phyloP scores from a whole-genome alignment of 2,797 vertebrate genomes.

The Leontopithecus rosalia region DNA sequence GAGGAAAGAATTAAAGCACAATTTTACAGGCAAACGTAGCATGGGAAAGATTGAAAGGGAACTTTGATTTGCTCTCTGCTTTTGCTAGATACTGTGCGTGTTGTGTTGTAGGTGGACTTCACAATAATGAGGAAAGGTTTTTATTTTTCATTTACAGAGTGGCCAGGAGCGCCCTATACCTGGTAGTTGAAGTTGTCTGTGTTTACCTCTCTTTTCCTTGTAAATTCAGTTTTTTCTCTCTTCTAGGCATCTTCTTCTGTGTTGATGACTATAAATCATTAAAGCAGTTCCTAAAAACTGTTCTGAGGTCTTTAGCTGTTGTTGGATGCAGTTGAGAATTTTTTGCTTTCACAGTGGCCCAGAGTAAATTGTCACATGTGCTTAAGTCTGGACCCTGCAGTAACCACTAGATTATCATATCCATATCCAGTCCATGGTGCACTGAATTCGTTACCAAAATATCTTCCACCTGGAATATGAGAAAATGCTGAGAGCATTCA shows the following conservation, averaged over 20 bases:
- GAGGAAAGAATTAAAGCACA: conserved; percentile 37
- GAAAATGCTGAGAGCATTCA: neutral
- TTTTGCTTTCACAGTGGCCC: conserved; percentile 22
- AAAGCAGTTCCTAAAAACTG: neutral
- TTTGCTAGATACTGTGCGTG: neutral
- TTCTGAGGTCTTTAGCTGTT: conserved; percentile 44
- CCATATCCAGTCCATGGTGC: neutral
- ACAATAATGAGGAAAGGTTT: neutral
- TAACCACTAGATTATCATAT: neutral
- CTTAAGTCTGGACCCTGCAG: neutral
- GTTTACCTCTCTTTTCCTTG: neutral
- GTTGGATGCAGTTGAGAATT: neutral
- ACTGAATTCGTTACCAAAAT: neutral
- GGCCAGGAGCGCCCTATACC: neutral
- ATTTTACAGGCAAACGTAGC: conserved; percentile 17
- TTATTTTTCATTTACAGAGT: neutral
- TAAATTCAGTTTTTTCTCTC: neutral
- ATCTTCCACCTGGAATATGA: neutral
- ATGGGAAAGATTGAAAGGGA: neutral
- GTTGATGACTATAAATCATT: neutral
- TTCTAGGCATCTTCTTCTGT: neutral
- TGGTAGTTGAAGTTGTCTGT: neutral
- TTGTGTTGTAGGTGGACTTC: neutral
- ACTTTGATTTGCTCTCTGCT: neutral
- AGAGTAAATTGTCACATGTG: conserved; percentile 6